Conservation (phyloP, 2,888 invertebrate species). For the Masnerella sp. region DNA sequence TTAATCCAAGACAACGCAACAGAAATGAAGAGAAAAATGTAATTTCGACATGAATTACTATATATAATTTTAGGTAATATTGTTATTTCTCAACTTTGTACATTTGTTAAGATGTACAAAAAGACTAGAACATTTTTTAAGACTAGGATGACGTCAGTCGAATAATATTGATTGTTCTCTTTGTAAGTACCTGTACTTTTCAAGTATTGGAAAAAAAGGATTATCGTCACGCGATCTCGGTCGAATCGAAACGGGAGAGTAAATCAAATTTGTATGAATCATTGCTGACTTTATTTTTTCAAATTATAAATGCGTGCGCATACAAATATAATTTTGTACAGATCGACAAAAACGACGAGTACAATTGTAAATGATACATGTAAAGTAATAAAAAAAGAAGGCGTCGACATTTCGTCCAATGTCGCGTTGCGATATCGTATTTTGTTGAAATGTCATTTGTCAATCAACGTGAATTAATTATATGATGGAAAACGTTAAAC, state of each 20-base stretch:
- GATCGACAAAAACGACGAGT: conserved; percentile 5
- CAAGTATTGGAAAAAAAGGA: conserved; percentile 3
- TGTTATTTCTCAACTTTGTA: conserved; percentile 16
- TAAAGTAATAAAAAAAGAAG: background rate
- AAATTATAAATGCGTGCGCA: conserved; percentile 2
- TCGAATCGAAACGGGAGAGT: background rate
- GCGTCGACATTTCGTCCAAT: conserved; percentile 14
- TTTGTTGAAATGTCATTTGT: conserved; percentile 21
- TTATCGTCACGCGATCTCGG: too few relatives aligned
- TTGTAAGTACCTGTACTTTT: conserved; percentile 35
- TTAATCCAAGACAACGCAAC: background rate
- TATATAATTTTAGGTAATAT: conserved; percentile 7
- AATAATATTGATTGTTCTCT: conserved; percentile 13
- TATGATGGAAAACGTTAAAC: conserved; percentile 47
- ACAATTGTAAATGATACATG: conserved; percentile 2
- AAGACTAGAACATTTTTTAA: conserved; percentile 19
- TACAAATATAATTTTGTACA: conserved; percentile 25
- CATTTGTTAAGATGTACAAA: conserved; percentile 20
- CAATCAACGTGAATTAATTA: conserved; percentile 19
- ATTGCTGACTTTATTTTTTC: conserved; percentile 12
- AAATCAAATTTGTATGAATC: conserved; percentile 26
- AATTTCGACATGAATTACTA: background rate
- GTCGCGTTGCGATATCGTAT: conserved; percentile 9
- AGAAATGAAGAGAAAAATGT: background rate
- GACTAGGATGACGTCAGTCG: conserved; percentile 1